Conservation (phyloP, 2,888 invertebrate species). For the Malacosoma neustria region DNA sequence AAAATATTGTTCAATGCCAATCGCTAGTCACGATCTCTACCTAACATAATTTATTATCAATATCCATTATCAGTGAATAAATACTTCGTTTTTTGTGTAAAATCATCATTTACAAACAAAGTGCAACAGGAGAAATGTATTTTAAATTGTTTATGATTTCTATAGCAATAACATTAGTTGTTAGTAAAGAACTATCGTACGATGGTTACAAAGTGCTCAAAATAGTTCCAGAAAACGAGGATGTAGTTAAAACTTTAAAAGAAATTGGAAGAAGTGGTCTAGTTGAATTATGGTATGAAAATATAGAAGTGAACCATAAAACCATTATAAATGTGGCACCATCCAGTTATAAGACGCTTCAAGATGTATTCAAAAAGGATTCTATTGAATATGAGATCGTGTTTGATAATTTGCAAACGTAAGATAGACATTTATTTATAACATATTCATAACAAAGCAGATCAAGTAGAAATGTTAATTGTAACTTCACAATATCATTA, state of each 20-base stretch:
- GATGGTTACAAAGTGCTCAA: conserved; percentile 76
- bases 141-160: conserved; percentile 17
- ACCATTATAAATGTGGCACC: conserved; percentile 43
- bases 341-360: conserved; percentile 26
- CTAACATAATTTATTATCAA: background rate
- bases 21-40: background rate
- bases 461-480: too few relatives aligned
- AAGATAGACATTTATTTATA: too few relatives aligned
- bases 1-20: background rate
- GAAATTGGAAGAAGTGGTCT: conserved; percentile 46
- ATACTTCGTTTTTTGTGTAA: background rate
- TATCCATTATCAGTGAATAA: background rate
- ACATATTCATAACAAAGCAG: too few relatives aligned
- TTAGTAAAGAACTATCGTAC: conserved; percentile 36
- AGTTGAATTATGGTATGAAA: conserved; percentile 50
- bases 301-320: conserved; percentile 36
- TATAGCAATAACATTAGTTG: conserved; percentile 11
- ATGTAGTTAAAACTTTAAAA: conserved; percentile 60
- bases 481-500: background rate
- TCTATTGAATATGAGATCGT: conserved; percentile 26
- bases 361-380: conserved; percentile 15
- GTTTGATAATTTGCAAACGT: conserved; percentile 47
- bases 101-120: too few relatives aligned
- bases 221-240: conserved; percentile 55
- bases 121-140: conserved; percentile 29